These are phyloP conservation scores for Scyliorhinus canicula DNA, from an alignment of 2,797 vertebrate genomes.

Conservation along the genomic window DNA sequence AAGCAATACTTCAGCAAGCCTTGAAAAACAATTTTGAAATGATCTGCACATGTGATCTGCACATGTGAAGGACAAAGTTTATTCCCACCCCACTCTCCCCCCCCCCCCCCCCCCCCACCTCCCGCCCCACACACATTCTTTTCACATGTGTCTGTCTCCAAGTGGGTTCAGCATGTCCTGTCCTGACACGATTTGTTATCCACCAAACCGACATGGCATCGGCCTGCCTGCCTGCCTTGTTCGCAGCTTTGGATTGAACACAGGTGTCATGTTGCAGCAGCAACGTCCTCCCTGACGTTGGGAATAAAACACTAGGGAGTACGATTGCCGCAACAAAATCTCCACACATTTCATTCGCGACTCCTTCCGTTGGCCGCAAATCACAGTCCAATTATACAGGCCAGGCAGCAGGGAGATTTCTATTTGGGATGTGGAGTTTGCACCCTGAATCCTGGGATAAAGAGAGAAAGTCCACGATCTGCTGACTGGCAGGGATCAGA, in stretches of 20 bases:
- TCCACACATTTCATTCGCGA: background rate
- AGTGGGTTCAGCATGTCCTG: background rate
- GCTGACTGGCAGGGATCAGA: background rate
- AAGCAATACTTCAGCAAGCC: background rate
- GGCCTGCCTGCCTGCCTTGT: background rate
- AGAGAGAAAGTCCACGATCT: background rate
- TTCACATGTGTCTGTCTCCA: background rate
- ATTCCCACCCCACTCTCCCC: too few species aligned
- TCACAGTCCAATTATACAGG: background rate
- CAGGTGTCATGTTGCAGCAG: slow-evolving; percentile 17
- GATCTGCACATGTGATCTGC: background rate
- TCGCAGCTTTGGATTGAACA: background rate
- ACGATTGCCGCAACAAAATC: background rate
- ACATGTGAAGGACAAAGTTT: background rate
- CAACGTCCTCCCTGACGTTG: background rate
- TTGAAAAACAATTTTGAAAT: background rate
- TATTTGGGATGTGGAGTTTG: background rate
- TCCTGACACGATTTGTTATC: background rate
- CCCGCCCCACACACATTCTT: too few species aligned
- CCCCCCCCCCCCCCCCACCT: too few species aligned
- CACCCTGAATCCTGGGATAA: background rate
- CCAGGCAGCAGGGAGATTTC: background rate
- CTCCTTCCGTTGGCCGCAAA: background rate
- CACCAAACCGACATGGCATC: background rate
- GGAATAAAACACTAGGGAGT: background rate